Evolutionary conservation across 2,888 invertebrate genomes (phyloP).

Genomic region (Baccha elongata): DNA sequence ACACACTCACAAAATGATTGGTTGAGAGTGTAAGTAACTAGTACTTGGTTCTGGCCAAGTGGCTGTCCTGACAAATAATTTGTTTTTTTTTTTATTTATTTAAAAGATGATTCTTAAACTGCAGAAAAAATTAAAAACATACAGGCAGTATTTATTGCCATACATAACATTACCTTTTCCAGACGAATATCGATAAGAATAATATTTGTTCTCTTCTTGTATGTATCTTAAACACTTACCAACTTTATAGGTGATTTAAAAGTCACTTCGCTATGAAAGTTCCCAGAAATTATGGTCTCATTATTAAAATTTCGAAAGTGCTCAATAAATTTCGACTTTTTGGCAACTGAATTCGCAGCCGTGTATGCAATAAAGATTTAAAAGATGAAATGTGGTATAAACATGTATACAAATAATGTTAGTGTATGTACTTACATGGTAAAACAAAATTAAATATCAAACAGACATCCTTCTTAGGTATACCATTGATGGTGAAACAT

Average conservation of each 20-base stretch:
- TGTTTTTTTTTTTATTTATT: no score
- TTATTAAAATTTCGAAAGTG: slow-evolving; percentile 29
- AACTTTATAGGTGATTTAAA: not conserved
- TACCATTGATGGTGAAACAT: not conserved
- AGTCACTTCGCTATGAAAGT: not conserved
- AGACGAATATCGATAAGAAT: no score
- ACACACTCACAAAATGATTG: no score
- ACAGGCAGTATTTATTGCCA: no score
- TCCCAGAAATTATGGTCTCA: not conserved
- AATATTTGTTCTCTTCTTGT: no score
- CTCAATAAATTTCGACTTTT: slow-evolving; percentile 38
- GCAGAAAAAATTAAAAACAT: no score
- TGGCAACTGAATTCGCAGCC: slow-evolving; percentile 6
- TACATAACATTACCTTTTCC: no score
- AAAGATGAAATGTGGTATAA: not conserved
- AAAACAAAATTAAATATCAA: slow-evolving; percentile 33
- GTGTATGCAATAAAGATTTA: slow-evolving; percentile 39
- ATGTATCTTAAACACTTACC: not conserved
- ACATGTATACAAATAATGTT: slow-evolving; percentile 12
- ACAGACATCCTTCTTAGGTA: slow-evolving; percentile 7
- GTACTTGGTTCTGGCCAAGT: no score
- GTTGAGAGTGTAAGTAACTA: no score
- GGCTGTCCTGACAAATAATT: no score
- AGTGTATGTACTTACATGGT: no score
- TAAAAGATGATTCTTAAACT: no score